Evolutionary conservation across 1,140 invertebrate species (phyloP).

Genomic region (Mercenaria mercenaria): DNA sequence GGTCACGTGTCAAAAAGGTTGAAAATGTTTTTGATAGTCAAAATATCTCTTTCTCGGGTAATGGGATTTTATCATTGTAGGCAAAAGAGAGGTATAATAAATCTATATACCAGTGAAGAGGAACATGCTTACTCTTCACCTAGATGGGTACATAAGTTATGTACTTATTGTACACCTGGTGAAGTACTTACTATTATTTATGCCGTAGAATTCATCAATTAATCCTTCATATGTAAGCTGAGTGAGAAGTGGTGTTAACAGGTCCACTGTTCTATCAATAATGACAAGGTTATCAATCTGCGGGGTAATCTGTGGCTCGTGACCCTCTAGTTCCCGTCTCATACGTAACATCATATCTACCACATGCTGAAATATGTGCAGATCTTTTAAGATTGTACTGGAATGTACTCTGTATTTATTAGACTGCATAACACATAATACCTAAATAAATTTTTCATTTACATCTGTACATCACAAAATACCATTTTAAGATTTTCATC

Average conservation of each 20-base stretch:
- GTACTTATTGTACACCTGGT: too few relatives aligned
- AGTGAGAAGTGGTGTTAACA: constrained; percentile 96
- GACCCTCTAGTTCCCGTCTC: constrained; percentile 89
- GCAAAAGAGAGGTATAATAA: too few relatives aligned
- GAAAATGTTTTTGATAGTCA: too few relatives aligned
- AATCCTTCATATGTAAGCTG: constrained; percentile 99
- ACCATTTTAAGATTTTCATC: too few relatives aligned
- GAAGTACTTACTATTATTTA: constrained; percentile 89
- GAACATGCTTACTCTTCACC: too few relatives aligned
- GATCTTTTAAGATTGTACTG: too few relatives aligned
- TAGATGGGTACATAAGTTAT: too few relatives aligned
- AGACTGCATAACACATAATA: neutral
- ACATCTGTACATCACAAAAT: too few relatives aligned
- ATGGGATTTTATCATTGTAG: too few relatives aligned
- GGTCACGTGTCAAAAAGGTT: too few relatives aligned
- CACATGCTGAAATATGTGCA: constrained; percentile 91
- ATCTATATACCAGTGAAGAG: too few relatives aligned
- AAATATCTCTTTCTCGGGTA: too few relatives aligned
- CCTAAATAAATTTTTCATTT: neutral
- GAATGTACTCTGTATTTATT: constrained; percentile 61
- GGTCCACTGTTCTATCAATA: constrained; percentile 95
- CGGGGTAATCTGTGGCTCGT: constrained; percentile 86
- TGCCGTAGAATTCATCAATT: constrained; percentile 94
- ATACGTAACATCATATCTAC: constrained; percentile 94
- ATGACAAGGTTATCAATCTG: constrained; percentile 96